phyloP scores from a whole-genome alignment of 2,113 vertebrate species.

The Pseudorectes ferrugineus region DNA sequence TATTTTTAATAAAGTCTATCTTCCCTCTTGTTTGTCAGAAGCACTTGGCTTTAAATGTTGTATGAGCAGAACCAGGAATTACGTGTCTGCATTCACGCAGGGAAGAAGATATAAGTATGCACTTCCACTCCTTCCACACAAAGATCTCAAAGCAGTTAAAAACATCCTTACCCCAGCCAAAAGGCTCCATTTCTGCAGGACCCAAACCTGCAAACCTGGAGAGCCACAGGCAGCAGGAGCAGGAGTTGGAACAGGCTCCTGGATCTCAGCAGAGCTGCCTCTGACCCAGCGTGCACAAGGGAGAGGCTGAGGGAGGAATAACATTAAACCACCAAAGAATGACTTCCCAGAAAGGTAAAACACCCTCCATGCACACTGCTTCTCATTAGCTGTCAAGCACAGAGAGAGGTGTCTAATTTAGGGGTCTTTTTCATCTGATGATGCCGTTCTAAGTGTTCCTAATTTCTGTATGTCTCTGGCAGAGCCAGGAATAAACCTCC shows the following conservation, averaged over 20 bases:
- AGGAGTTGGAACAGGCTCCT: not conserved
- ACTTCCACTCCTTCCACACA: not conserved
- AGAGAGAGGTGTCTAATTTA: not conserved
- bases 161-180: not conserved
- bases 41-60: constrained; percentile 31
- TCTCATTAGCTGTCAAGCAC: not conserved
- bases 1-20: constrained; percentile 62
- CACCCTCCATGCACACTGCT: not conserved
- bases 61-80: constrained; percentile 15
- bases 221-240: not conserved
- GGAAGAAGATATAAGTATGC: not conserved
- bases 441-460: not conserved
- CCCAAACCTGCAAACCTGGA: not conserved
- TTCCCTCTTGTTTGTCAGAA: constrained; percentile 46
- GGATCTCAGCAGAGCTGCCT: not conserved
- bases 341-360: not conserved
- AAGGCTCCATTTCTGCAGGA: not conserved
- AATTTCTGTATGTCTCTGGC: not conserved
- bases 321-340: not conserved
- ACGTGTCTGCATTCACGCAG: not conserved
- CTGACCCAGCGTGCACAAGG: not conserved
- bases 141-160: not conserved
- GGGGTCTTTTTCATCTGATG: not conserved
- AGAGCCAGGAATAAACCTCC: not conserved
- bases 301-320: not conserved